A percentile compares a stretch with the other conserved stretches of the same genome.
Evolutionary conservation across 2,113 vertebrate genomes (phyloP).

Genomic region (Tachuris rubrigastra): DNA sequence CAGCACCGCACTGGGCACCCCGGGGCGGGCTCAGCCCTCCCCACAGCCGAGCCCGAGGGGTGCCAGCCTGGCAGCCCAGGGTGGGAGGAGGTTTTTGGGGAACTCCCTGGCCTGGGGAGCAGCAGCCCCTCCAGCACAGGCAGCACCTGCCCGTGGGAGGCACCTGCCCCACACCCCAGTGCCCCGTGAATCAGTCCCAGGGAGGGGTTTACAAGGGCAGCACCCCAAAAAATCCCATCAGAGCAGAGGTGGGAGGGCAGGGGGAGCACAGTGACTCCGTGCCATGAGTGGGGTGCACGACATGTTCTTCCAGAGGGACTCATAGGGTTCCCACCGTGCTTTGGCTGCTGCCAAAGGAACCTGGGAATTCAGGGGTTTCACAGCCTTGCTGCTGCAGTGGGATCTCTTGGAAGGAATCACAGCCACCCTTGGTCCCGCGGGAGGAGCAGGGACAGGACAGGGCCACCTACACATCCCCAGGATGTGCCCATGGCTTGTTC

Average conservation of each 20-base stretch:
- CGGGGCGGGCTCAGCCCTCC: rapidly evolving
- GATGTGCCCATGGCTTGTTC: rapidly evolving
- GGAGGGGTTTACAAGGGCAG: neutral
- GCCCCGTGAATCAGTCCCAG: rapidly evolving
- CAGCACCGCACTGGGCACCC: neutral
- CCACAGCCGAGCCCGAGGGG: neutral
- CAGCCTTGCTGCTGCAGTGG: neutral
- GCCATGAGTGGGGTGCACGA: rapidly evolving
- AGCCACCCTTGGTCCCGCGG: rapidly evolving
- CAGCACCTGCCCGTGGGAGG: neutral
- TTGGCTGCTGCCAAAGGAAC: neutral
- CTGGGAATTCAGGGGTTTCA: rapidly evolving
- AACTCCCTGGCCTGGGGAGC: neutral
- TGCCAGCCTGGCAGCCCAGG: neutral
- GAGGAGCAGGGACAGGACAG: neutral
- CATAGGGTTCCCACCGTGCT: neutral
- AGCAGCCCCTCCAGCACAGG: neutral
- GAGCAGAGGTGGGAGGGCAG: neutral
- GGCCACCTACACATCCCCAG: rapidly evolving
- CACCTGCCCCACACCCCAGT: neutral
- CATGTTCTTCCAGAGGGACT: rapidly evolving
- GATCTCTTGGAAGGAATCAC: rapidly evolving
- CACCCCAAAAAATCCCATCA: neutral
- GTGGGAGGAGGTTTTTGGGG: neutral
- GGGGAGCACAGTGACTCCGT: rapidly evolving